Base-by-base conservation (phyloP, 2,888 invertebrate genomes). In the Synergus umbraculus region DNA sequence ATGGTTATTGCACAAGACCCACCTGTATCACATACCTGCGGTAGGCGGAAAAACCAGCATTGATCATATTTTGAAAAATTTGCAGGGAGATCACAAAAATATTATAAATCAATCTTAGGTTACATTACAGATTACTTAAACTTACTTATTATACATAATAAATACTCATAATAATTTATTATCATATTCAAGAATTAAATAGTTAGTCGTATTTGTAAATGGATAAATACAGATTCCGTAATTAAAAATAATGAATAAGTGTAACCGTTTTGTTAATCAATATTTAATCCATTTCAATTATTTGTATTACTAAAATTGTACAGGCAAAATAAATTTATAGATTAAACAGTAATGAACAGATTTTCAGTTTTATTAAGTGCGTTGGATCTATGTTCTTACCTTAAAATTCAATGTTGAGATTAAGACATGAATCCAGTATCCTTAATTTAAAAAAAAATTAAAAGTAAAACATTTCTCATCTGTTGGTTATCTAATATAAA, bases 11-110 rank as follows among this genome's bases (percentile, higher is more conserved):
- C 69, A 46, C 46, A 69, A 69, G 69, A 49, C 49, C 49, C 46
- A 69, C 46, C 69, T 69, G 69, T 29, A 29, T 69, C 46, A 29
- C 29, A 54, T 73, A 73, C n/a, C 37, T 54, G 73, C 37, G 54
- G 73, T 73, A 73, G 49, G 37, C 15, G 1, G 18, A 12, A 54
- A 29, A n/a, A 8, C 37, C 15, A 15, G 12, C 15, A 29, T 15
- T 54, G 73, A 37, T 54, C 9, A 22, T 69, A 37, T 54, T 37
- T 73, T 54, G 69, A 69, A 69, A 69, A 29, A 15, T n/a, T 12
- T 54, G 8, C n/a, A 37, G 10, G 29, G n/a, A 54, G n/a, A 54
- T 54, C 54, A n/a, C 2, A 54, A n/a, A 54, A 54, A 54, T 37
- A 37, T 54, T n/a, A 54, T n/a, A 54, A 54, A n/a, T 54, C 2